Base-by-base conservation (phyloP, 1,140 invertebrate genomes). In the Hydropsyche tenuis region DNA sequence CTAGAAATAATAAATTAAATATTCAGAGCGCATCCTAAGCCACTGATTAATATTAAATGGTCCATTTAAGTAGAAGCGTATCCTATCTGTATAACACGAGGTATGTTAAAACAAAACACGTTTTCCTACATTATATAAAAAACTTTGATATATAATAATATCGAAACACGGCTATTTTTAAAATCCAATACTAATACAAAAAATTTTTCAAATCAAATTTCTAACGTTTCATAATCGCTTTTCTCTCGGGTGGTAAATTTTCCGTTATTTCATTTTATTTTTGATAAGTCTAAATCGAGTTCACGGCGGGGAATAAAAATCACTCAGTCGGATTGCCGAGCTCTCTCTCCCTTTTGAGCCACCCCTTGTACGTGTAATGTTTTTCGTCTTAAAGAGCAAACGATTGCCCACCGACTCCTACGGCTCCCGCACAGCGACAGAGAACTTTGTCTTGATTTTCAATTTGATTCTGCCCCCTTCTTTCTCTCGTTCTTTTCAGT, bases 361-460 rank as follows among this genome's bases (percentile, higher is more conserved):
- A 9, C 30, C 30, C 74, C 63, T 72, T 75, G 53, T 72, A 60
- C 65, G 69, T 68, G 74, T 72, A 72, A 72, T 68, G 74, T 48
- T 65, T 71, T 60, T 27, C 66, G 66, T 72, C 69, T 75, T 75
- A 75, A 75, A 75, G 62, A 37, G 74, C 64, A 75, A 75, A 73
- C 74, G 70, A 75, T 75, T 75, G 72, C 74, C 69, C 69, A 1
- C n/a, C 30, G 9, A 3, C 30, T 3, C 30, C 30, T 9, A 37
- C 30, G 3, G 3, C 30, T 37, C 30, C 30, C 30, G 3, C 30
- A 37, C 9, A 37, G 30, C 30, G 30, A 37, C 30, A 37, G 30
- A 37, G 70, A 75, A 75, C 70, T 73, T 65, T 27, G 71, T 51
- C 71, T 75, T 75, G 74, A 75, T 75, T 75, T 75, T 75, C 71